Percentiles rank a stretch among this genome's conserved stretches.
phyloP scores from a whole-genome alignment of 2,113 vertebrate species.

The Butorides virescens region DNA sequence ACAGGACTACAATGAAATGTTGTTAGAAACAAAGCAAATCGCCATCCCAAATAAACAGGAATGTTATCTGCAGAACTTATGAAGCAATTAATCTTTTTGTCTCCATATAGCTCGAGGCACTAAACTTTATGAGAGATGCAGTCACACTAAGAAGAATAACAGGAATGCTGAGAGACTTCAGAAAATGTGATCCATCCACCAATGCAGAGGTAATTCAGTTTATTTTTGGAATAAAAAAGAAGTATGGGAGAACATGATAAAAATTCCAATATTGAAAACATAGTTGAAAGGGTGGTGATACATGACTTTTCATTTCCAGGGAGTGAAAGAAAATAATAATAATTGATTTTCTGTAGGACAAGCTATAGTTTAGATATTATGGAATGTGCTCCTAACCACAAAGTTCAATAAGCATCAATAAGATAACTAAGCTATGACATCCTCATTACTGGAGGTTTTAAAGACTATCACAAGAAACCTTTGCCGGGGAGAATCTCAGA shows the following conservation, averaged over 20 bases:
- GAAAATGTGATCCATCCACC: conserved; percentile 22
- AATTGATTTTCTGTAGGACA: background rate
- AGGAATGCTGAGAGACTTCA: background rate
- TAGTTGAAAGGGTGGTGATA: background rate
- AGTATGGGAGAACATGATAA: background rate
- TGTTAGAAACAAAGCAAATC: background rate
- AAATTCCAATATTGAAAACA: background rate
- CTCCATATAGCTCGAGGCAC: background rate
- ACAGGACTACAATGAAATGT: background rate
- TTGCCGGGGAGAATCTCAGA: background rate
- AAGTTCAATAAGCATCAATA: background rate
- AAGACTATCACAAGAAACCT: background rate
- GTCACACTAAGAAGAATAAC: background rate
- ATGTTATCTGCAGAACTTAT: conserved; percentile 42
- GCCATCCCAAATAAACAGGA: background rate
- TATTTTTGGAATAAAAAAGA: conserved; percentile 6
- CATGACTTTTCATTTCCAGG: background rate
- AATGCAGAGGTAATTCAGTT: background rate
- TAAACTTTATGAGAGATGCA: background rate
- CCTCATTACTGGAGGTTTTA: background rate
- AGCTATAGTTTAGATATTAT: background rate
- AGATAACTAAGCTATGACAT: background rate
- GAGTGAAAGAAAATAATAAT: background rate
- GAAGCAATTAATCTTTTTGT: conserved; percentile 53
- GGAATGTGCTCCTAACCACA: background rate